Evolutionary conservation across 2,888 invertebrate genomes (phyloP), one percentile per base, ranked within the genome.

Genomic region (Saturnia japonica): DNA sequence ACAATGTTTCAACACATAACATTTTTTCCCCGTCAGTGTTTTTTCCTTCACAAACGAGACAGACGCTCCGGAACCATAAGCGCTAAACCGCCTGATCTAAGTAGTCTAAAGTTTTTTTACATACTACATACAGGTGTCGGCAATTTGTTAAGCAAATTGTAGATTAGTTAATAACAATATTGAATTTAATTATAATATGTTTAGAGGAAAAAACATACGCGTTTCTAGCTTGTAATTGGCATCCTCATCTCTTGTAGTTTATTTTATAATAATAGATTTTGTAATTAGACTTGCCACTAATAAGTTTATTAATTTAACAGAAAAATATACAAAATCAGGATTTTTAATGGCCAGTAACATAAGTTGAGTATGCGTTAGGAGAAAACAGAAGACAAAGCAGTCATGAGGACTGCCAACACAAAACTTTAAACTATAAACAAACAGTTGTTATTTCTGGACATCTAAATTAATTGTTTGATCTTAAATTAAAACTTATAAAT

Each of bases 111-210:
- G n/a, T 40, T 34, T 34, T 64, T 64, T 40, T n/a, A 60, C 2
- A 14, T 6, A 1, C n/a, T 40, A 40, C 64, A 64, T 40, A 40
- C 64, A 64, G 40, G 64, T 64, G 64, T n/a, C 9, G 64, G 40
- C 64, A 40, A 64, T 64, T 64, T 64, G 34, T 40, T 64, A 14
- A 64, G 40, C 64, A 40, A n/a, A 64, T 64, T 40, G 64, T 40
- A 40, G 40, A 40, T 64, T 40, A 40, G 64, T 64, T 64, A 9
- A 40, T 40, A 40, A 40, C 22, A 64, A 40, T 64, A 64, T 64
- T 12, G 19, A 64, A 40, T 64, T n/a, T 40, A 40, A 40, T 40
- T 64, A 40, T 64, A 40, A n/a, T 40, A 12, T 40, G n/a, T 64
- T 11, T n/a, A 40, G 14, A 28, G 57, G 57, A 28, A 60, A 60